phyloP scores from a whole-genome alignment of 2,888 invertebrate species.

The Hydrotaea diabolus region DNA sequence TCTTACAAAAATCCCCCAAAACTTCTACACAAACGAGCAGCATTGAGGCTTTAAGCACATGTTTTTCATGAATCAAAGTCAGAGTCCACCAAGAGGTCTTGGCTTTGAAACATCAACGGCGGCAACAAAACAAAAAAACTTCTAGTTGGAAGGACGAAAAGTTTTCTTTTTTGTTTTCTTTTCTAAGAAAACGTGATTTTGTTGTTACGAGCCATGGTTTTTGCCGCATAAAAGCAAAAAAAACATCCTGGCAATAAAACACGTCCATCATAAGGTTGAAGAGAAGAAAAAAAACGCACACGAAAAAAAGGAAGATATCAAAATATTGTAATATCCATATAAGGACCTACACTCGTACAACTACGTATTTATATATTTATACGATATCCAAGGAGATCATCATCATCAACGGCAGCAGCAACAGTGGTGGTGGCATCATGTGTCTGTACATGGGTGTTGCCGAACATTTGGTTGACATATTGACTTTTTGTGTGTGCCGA shows the following conservation, averaged over 20 bases:
- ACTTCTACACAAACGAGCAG: too few relatives aligned
- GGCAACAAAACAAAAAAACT: not conserved
- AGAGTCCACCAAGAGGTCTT: slow-evolving; percentile 3
- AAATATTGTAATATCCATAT: slow-evolving; percentile 17
- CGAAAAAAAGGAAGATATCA: not conserved
- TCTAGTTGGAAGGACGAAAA: not conserved
- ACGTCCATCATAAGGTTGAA: slow-evolving; percentile 16
- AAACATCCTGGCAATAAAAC: slow-evolving; percentile 12
- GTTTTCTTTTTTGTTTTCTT: not conserved
- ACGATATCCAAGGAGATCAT: not conserved
- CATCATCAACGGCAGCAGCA: not conserved
- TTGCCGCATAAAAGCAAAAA: not conserved
- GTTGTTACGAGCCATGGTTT: not conserved
- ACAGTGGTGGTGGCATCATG: slow-evolving; percentile 70
- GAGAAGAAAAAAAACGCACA: not conserved
- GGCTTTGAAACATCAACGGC: not conserved
- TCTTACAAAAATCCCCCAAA: not conserved
- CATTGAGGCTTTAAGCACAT: not conserved
- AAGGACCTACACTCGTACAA: not conserved
- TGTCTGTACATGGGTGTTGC: slow-evolving; percentile 77
- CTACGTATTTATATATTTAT: too few relatives aligned
- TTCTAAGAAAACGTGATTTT: not conserved
- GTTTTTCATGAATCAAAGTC: not conserved
- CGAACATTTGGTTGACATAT: slow-evolving; percentile 75
- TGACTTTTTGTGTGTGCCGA: slow-evolving; percentile 76